Evolutionary conservation across 2,113 vertebrate species (phyloP), one percentile per base, ranked within the genome.

Genomic region (Montifringilla adamsi): DNA sequence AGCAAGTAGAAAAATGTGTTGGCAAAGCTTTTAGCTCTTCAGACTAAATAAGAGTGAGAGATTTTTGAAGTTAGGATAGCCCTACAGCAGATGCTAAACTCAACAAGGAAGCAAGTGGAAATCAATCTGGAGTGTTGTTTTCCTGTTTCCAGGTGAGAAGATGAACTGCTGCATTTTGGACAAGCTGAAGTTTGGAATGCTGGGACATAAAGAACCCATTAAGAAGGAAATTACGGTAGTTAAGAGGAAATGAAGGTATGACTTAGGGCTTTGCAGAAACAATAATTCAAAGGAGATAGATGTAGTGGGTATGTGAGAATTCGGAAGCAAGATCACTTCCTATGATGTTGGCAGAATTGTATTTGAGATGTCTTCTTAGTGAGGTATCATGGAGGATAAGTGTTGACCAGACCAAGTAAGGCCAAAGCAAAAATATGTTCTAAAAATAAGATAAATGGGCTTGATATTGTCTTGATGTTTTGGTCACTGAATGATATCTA

Each of bases 61-160:
- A 15, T 41, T 88, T 92, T 68, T 92, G 16, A 88, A 82, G n/a
- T 60, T 49, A 89, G 26, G n/a, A 14, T 72, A 78, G 75, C 53
- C 37, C 78, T 93, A 86, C 7, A 69, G 47, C 33, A 80, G 76
- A 44, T 56, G 73, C 72, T 96, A 62, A 78, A 77, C 20, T 88
- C 2, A 3, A 72, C 28, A 68, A 84, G 72, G 68, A 92, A 92
- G 68, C 47, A 75, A 93, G 49, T 94, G 73, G 80, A 89, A 88
- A 90, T 86, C 79, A 86, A 93, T 94, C 77, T 89, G 49, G 68
- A 94, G 90, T 96, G 56, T 87, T 96, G 33, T 94, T 94, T 97
- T 96, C 93, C 86, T 89, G 73, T 95, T 97, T 93, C 69, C 79
- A 96, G 90, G 92, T 95, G 94, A 94, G 95, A 96, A 97, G 96